Base-by-base conservation (phyloP, 1,140 invertebrate species). In the Ips typographus region DNA sequence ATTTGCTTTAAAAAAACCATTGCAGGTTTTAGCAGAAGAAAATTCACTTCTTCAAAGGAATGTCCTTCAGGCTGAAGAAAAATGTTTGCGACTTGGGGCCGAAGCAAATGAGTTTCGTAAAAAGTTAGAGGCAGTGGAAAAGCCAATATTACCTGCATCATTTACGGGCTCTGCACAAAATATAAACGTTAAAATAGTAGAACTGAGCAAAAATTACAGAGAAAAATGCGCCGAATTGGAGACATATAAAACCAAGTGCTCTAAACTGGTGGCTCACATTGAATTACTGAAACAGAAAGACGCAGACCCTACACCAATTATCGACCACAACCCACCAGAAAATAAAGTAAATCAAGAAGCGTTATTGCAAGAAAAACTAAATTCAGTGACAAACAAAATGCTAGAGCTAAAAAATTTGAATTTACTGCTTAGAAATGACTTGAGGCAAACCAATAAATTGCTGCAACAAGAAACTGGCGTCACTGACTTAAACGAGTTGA, bases 321-420 rank as follows among this genome's bases (percentile, higher is more conserved):
- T 2, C n/a, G 22, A n/a, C 58, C 7, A 36, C 60, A 44, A 56
- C 1, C 37, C 8, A 2, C 41, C 4, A 71, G 73, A 76, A 63
- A 66, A 87, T 1, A 89, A 89, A 77, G 22, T 22, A 22, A 22
- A 22, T 22, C 22, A 22, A 22, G 22, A 22, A 22, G 22, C 22
- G 22, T 83, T 84, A 47, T 72, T 90, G 0, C 85, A 84, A 51
- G 85, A 84, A 6, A 90, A 88, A 81, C 72, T 91, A 0, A 79
- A 80, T 42, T 74, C 75, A 44, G 79, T 85, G 1, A 87, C 86
- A 70, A 84, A 83, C 64, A 90, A 90, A 76, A 79, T 91, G 1
- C 86, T 84, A 53, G 89, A 91, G 65, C 83, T 83, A 6, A 86
- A 86, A 78, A 91, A 91, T 77, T 83, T 82, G 72, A 87, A 87